These are phyloP conservation scores for Bos taurus DNA, from an alignment of 2,113 vertebrate species.

Conservation along the genomic window DNA sequence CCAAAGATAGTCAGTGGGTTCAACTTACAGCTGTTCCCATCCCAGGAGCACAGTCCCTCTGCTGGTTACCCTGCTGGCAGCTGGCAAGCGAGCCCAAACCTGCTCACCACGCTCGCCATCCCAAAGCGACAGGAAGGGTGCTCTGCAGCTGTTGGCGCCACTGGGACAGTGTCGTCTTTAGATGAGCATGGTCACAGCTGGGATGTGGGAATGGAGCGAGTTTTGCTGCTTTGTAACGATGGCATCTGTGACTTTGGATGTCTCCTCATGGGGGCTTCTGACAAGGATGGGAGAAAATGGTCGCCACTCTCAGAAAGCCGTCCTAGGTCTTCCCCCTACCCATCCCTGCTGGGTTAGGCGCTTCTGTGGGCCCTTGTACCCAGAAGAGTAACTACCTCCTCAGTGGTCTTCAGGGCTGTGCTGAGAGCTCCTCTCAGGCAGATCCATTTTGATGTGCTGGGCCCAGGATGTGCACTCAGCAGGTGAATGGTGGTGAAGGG, in stretches of 20 bases:
- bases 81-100: neutral
- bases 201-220: neutral
- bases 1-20: neutral
- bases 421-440: neutral
- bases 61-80: neutral
- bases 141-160: accelerated
- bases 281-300: neutral
- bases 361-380: neutral
- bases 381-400: accelerated
- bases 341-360: too few species aligned
- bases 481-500: too few species aligned
- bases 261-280: neutral
- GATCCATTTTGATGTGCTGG: neutral
- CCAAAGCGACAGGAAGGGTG: neutral
- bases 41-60: neutral
- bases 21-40: neutral
- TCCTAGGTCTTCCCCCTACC: neutral
- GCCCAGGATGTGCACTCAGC: neutral
- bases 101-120: neutral
- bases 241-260: neutral
- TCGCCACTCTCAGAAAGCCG: neutral
- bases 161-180: accelerated
- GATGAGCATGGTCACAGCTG: neutral
- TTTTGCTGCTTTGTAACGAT: neutral
- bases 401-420: neutral